A percentile compares a stretch with the other conserved stretches of the same genome.
phyloP scores from a whole-genome alignment of 2,113 vertebrate genomes.

The Macquaria australasica region DNA sequence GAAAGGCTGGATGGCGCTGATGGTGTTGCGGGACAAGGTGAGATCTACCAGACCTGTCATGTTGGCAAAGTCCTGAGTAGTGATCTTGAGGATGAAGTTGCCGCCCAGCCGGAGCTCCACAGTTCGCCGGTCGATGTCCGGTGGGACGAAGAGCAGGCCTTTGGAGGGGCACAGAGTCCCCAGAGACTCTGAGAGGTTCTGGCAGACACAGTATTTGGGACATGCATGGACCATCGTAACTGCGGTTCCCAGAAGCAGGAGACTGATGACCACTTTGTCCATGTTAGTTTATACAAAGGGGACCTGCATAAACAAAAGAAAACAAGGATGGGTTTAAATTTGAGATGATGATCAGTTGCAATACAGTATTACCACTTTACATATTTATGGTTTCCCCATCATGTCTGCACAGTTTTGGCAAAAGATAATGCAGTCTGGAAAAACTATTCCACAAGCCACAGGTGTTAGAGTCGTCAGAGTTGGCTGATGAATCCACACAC shows the following conservation, averaged over 20 bases:
- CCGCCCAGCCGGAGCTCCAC: constrained; percentile 97
- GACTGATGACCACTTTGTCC: constrained; percentile 95
- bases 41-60: constrained; percentile 98
- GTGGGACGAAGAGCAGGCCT: constrained; percentile 95
- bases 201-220: constrained; percentile 98
- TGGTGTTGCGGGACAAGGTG: constrained; percentile 96
- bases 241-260: constrained; percentile 94
- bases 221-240: constrained; percentile 91
- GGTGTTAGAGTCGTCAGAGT: constrained; percentile 25
- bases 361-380: neutral
- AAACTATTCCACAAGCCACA: constrained; percentile 34
- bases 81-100: constrained; percentile 96
- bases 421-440: constrained; percentile 18
- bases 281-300: constrained; percentile 90
- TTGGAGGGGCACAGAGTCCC: constrained; percentile 97
- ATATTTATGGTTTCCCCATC: neutral
- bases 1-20: constrained; percentile 95
- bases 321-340: constrained; percentile 41
- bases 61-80: constrained; percentile 95
- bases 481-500: constrained; percentile 36
- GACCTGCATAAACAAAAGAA: constrained; percentile 81
- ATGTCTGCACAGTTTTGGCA: neutral
- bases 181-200: constrained; percentile 98
- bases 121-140: constrained; percentile 94
- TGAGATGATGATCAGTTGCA: neutral